Base-by-base conservation (phyloP, 64 coral and sea anemone genomes). In the Actinia tenebrosa region DNA sequence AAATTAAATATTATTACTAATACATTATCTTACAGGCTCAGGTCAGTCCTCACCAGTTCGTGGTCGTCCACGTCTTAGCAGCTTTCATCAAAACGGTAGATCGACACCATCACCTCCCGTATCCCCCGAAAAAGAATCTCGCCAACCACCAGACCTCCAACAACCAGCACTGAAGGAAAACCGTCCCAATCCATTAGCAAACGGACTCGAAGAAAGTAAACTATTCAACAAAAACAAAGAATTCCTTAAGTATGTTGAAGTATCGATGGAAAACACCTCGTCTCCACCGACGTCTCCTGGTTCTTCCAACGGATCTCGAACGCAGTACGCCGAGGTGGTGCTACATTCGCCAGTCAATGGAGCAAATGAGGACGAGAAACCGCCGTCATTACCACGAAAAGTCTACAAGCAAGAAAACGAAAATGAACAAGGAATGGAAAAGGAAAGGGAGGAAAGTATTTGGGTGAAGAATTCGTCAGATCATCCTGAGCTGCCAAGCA, bases 221-320 rank as follows among this genome's bases (percentile, higher is more conserved):
- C 25, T 85, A 19, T 85, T 85, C 53, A 45, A 81, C 44, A 37
- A 64, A 26, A 85, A 56, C 16, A 45, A 85, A 26, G 54, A 85
- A 54, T 85, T 56, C 20, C 43, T 92, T n/a, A 85, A 92, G 79
- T 92, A 92, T 10, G 85, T 92, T 14, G 90, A 92, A 61, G 90
- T 92, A 22, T 59, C 77, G 60, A 85, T 92, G 5, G 90, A 92
- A 2, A 83, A 84, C 53, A 26, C 10, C 16, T 77, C 84, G 13
- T n/a, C 90, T 44, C 80, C 58, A 2, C 85, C 86, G n/a, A 68
- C 62, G 17, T 83, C 42, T 71, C 44, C 44, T 42, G 78, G 54
- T 25, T 25, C 20, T 43, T 44, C 86, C 20, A 83, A 52, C 45
- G 80, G 54, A n/a, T 42, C 9, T 77, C 52, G 86, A 50, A 92